Base-by-base conservation (phyloP, 2,888 invertebrate genomes). In the Pristionchus exspectatus region DNA sequence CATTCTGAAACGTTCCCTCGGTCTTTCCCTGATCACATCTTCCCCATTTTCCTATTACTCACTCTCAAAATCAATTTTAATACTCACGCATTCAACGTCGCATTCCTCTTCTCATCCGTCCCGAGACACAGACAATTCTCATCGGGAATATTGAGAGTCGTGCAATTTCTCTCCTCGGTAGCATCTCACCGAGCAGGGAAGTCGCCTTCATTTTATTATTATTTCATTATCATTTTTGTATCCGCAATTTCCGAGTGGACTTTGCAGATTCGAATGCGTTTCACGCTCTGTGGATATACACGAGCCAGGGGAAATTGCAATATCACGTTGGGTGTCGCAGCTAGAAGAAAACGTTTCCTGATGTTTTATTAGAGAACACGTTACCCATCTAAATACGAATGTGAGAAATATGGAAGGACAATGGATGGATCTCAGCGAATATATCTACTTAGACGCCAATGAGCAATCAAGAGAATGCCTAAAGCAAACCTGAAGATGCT, bases 61-160 rank as follows among this genome's bases (percentile, higher is more conserved):
- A 50, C 44, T 50, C 44, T 50, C 3, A 50, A 50, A 50, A 50
- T 50, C 44, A 74, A 14, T 30, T 16, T 30, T 30, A 69, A 5
- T 30, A 81, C 84, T 33, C 12, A 85, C 84, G 84, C 63, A 24
- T 85, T 85, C 27, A 85, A 3, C 2, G 84, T 85, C 10, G 84
- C 84, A 85, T 85, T 85, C 30, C 84, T 85, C 59, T 59, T 30
- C 38, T 85, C 21, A 33, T 85, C 84, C 59, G 84, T 14, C 21
- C 59, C 84, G 21, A 85, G 21, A 85, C 84, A 85, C n/a, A 85
- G 59, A 33, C 84, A 85, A 21, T 85, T 85, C 84, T 85, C 84
- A 2, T 85, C 24, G 16, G 59, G 59, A 21, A 85, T 85, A 24
- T 56, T 4, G 33, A 85, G 18, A 24, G 33, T 85, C 10, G 84